Evolutionary conservation across 1,140 invertebrate genomes (phyloP).

Genomic region (Drosophila elegans): DNA sequence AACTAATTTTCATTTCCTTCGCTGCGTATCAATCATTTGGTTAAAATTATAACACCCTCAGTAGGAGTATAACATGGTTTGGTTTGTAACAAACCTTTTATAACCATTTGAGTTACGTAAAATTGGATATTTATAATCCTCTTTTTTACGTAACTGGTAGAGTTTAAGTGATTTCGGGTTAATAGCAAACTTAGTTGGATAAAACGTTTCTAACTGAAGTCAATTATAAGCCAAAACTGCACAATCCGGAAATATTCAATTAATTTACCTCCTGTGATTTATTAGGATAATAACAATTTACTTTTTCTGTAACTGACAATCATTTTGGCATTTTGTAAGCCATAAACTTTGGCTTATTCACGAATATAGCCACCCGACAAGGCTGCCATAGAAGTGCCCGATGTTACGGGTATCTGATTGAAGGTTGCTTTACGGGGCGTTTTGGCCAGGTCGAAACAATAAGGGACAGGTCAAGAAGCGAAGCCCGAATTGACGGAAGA

Average conservation of each 20-base stretch:
- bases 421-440: constrained; percentile 21
- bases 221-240: not conserved
- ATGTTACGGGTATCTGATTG: constrained; percentile 17
- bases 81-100: constrained; percentile 1
- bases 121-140: not conserved
- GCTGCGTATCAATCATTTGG: too few relatives aligned
- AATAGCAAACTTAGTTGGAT: not conserved
- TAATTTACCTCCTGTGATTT: not conserved
- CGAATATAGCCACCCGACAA: constrained; percentile 22
- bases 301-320: not conserved
- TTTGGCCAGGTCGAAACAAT: constrained; percentile 25
- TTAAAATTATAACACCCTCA: too few relatives aligned
- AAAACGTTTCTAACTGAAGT: not conserved
- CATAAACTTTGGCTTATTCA: constrained; percentile 9
- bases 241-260: not conserved
- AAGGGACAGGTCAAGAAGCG: constrained; percentile 53
- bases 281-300: not conserved
- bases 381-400: constrained; percentile 41
- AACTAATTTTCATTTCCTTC: too few relatives aligned
- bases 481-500: constrained; percentile 43
- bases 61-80: not conserved
- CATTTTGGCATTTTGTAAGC: not conserved
- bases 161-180: not conserved
- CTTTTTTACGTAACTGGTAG: constrained; percentile 1
- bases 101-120: not conserved